Base-by-base conservation (phyloP, 2,888 invertebrate genomes). In the Thera obeliscata region DNA sequence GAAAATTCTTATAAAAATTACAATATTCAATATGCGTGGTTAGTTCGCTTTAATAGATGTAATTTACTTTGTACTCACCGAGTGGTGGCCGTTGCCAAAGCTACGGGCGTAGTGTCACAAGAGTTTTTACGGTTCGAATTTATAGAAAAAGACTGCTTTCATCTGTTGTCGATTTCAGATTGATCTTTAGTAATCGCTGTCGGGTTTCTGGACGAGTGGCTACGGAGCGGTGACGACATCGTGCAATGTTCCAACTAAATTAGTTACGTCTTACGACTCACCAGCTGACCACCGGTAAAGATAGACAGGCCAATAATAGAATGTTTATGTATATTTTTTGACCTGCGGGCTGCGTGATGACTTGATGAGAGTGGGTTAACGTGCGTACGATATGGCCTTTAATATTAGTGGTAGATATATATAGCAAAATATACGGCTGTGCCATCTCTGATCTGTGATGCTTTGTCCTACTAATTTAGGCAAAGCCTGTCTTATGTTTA, bases 171-270 rank as follows among this genome's bases (percentile, higher is more conserved):
- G 88, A 87, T 93, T 93, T 87, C 93, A 87, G 87, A 85, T 82
- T 75, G 84, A 84, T 89, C 85, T 93, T 89, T 92, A 80, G 93
- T 90, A 93, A 93, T 89, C 83, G 79, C 89, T 90, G 87, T 88
- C 84, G 85, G 85, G 86, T 93, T 93, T 93, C 91, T 93, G 93
- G 91, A 81, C 87, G 92, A 92, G 81, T 90, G 91, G 81, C 79
- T 81, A 85, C 79, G 87, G 60, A 50, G 78, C 72, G 76, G 77
- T 93, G 91, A 85, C 92, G 88, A 91, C 91, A 93, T 89, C 86
- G 74, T 76, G 82, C 86, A 84, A 87, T 87, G 86, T 84, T 87
- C 83, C 78, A 85, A 85, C 82, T 81, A 75, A 87, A 89, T 92
- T 90, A 83, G 90, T 91, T 91, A 87, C 89, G 89, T 87, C 81